phyloP scores from a whole-genome alignment of 2,113 vertebrate genomes.

The Microcebus tavaratra region DNA sequence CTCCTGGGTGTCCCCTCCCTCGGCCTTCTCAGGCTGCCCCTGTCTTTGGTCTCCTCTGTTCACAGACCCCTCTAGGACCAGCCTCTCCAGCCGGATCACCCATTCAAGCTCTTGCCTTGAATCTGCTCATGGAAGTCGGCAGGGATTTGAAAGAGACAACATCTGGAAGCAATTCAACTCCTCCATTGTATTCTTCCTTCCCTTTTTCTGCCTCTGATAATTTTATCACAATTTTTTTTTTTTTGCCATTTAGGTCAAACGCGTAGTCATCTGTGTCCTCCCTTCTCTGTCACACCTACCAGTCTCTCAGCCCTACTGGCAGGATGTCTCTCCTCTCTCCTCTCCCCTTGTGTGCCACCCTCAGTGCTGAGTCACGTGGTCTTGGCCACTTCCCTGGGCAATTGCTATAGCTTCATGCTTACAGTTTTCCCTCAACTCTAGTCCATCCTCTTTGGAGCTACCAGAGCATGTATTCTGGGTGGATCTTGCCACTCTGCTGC shows the following conservation, averaged over 20 bases:
- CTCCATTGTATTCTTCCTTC: neutral
- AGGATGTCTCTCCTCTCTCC: fast-evolving
- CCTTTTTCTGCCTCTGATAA: neutral
- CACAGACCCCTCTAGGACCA: neutral
- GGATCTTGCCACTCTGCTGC: neutral
- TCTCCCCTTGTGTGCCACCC: neutral
- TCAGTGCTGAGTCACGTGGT: neutral
- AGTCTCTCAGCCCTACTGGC: fast-evolving
- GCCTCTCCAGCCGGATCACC: neutral
- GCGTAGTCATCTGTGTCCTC: neutral
- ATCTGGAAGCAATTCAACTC: neutral
- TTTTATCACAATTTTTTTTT: neutral
- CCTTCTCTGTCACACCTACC: neutral
- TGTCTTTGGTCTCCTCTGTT: neutral
- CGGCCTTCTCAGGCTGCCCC: neutral
- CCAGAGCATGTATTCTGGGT: neutral
- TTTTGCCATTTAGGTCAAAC: neutral
- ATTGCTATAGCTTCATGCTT: neutral
- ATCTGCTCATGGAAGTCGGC: neutral
- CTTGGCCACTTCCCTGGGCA: neutral
- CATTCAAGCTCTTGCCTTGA: neutral
- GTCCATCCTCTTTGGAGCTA: neutral
- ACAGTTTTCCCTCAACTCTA: neutral
- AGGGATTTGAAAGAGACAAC: neutral
- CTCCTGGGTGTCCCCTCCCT: neutral